These are phyloP conservation scores for Teleogryllus occipitalis DNA, from an alignment of 1,140 invertebrate genomes.

Conservation along the genomic window DNA sequence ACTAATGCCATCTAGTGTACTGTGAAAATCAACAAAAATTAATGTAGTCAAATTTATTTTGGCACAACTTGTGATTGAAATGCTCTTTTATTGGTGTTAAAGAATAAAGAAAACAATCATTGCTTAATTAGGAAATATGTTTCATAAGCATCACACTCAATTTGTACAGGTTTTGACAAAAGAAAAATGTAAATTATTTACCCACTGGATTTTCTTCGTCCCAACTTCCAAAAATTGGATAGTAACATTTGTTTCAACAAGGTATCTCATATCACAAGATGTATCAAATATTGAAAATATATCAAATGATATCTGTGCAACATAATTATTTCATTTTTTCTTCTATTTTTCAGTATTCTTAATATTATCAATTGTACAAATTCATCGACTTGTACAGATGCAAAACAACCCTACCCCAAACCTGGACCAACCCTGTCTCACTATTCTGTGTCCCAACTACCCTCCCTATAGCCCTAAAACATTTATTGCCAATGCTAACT, in stretches of 20 bases:
- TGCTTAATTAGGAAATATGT: no score
- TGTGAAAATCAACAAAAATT: no score
- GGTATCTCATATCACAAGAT: not conserved
- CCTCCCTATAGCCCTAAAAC: not conserved
- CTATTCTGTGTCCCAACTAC: not conserved
- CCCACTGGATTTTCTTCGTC: no score
- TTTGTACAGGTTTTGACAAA: no score
- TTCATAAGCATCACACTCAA: no score
- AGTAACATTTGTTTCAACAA: not conserved
- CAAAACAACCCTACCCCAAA: no score
- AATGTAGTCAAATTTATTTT: not conserved
- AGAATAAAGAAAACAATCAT: no score
- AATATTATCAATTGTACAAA: not conserved
- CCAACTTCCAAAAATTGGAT: no score
- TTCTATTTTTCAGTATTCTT: not conserved
- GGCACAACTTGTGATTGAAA: slow-evolving; percentile 4
- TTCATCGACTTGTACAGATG: no score
- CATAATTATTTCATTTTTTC: not conserved
- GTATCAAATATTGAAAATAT: slow-evolving; percentile 6
- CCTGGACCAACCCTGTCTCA: no score
- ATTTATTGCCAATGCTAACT: not conserved
- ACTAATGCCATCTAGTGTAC: no score
- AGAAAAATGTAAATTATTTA: no score
- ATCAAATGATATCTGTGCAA: not conserved
- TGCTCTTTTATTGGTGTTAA: not conserved